Base-by-base conservation (phyloP, 2,888 invertebrate species). In the Campoletis raptor region DNA sequence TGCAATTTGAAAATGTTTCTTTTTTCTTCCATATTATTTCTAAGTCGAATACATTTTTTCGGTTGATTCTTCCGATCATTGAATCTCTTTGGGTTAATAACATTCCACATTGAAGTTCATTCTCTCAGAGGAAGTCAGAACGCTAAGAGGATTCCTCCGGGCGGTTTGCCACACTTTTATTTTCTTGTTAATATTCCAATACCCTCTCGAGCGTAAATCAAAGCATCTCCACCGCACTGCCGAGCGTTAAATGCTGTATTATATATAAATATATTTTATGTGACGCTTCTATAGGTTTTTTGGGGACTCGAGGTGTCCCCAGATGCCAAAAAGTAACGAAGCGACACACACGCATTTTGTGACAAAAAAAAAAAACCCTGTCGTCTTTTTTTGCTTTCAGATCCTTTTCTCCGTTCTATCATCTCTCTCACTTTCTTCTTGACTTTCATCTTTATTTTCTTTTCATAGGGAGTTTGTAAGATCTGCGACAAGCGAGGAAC, bases 201-300 rank as follows among this genome's bases (percentile, higher is more conserved):
- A 83, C 74, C 69, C 74, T 69, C 69, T 80, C 89, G 84, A 78
- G 86, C 89, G 91, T 92, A 92, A 92, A 92, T 92, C 92, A 92
- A 90, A 89, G 88, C 77, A 82, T 86, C 67, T 66, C 85, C 54
- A 81, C 74, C 73, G 30, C 30, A 78, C 66, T 73, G n/a, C 45
- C 48, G 42, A 42, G 67, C 45, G n/a, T 37, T 70, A 37, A 61
- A 80, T 61, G 80, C 70, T 61, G 30, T 30, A 61, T 61, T 30
- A 61, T 15, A 61, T 61, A 61, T 61, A 61, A 30, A 61, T 30
- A 61, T 30, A 30, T 61, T 30, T 61, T 30, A 61, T 30, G 73
- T 54, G 30, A 30, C 54, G 66, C 24, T 45, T 37, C 37, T 81
- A 37, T 64, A 66, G 15, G 73, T 9, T 48, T 73, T 64, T 52